Evolutionary conservation across 35 echinoderm and acorn worm genomes (phyloP).

Genomic region (Lytechinus variegatus): DNA sequence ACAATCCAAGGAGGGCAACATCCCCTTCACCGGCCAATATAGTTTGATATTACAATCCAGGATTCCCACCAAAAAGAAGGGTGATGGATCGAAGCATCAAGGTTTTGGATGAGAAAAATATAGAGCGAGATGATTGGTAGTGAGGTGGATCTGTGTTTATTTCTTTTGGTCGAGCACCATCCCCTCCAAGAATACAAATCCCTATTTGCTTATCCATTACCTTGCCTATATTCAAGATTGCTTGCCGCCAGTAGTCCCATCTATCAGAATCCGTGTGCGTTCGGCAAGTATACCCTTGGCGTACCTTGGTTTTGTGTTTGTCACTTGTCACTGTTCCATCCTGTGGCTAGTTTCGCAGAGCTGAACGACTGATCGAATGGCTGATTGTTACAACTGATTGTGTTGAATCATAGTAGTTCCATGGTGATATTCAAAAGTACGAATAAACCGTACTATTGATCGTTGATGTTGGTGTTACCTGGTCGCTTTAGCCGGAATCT

Average conservation of each 20-base stretch:
- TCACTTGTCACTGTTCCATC: neutral
- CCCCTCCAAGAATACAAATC: neutral
- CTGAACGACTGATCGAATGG: too few relatives aligned
- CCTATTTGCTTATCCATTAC: slow-evolving; percentile 18
- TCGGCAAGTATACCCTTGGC: neutral
- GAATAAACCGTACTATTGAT: too few relatives aligned
- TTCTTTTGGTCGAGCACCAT: neutral
- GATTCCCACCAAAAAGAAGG: neutral
- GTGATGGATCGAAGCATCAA: neutral
- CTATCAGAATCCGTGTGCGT: neutral
- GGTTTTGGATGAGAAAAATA: neutral
- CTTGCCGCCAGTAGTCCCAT: neutral
- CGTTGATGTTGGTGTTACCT: neutral
- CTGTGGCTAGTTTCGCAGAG: neutral
- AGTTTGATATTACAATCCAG: neutral
- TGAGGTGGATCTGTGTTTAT: neutral
- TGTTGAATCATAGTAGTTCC: too few relatives aligned
- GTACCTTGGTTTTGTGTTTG: neutral
- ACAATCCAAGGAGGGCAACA: neutral
- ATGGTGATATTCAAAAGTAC: too few relatives aligned
- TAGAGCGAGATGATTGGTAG: neutral
- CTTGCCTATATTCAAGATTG: neutral
- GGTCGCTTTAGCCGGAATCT: neutral
- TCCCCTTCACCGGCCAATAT: neutral
- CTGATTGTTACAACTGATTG: too few relatives aligned